phyloP scores from a whole-genome alignment of 2,797 vertebrate species.

The Bucorvus abyssinicus region DNA sequence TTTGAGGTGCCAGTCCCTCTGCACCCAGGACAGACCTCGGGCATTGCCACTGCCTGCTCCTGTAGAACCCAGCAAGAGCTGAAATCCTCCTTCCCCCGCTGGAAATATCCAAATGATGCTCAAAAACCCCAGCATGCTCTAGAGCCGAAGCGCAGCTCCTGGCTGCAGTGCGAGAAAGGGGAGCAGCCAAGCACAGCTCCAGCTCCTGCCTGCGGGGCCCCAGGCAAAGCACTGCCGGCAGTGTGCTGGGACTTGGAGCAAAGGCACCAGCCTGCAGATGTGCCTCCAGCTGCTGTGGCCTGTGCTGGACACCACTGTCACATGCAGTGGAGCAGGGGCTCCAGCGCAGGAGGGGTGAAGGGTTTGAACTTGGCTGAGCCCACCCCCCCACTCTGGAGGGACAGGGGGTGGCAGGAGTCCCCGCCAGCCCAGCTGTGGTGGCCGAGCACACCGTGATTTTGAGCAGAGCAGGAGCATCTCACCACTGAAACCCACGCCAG shows the following conservation, averaged over 20 bases:
- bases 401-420: not conserved
- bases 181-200: not conserved
- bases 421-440: not conserved
- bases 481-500: not conserved
- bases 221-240: fast-evolving
- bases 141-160: too few relatives aligned
- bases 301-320: not conserved
- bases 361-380: not conserved
- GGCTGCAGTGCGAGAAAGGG: not conserved
- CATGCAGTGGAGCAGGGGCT: fast-evolving
- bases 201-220: not conserved
- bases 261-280: not conserved
- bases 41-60: not conserved
- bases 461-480: not conserved
- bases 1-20: fast-evolving
- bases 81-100: too few relatives aligned
- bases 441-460: fast-evolving
- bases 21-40: not conserved
- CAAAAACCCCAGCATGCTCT: too few relatives aligned
- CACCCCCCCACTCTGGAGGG: not conserved
- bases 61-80: not conserved
- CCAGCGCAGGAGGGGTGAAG: fast-evolving
- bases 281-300: fast-evolving
- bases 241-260: not conserved
- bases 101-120: too few relatives aligned